A percentile compares a stretch with the other conserved stretches of the same genome.
These are phyloP conservation scores for Emmelina monodactyla DNA, from an alignment of 2,888 invertebrate genomes.

Conservation along the genomic window DNA sequence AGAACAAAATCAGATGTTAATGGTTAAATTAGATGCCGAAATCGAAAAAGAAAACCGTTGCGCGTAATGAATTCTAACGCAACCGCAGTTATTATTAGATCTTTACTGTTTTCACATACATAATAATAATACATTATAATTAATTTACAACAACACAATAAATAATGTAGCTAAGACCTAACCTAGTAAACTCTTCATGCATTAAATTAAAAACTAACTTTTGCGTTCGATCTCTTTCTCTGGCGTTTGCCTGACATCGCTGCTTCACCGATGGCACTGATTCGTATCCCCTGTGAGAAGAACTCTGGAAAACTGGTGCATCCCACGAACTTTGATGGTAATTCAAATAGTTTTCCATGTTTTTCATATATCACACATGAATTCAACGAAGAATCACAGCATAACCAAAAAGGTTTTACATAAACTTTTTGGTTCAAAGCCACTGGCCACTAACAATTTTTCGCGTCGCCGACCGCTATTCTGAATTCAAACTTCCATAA, in stretches of 20 bases:
- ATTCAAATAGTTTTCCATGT: conserved; percentile 41
- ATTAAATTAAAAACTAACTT: conserved; percentile 67
- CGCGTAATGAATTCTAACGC: no score
- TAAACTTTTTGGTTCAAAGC: background rate
- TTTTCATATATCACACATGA: background rate
- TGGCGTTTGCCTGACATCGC: conserved; percentile 81
- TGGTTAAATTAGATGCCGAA: no score
- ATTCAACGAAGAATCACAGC: background rate
- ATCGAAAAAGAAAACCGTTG: no score
- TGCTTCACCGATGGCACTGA: conserved; percentile 60
- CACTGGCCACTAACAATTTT: conserved; percentile 1
- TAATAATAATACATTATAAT: no score
- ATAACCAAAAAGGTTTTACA: background rate
- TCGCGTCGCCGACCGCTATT: no score
- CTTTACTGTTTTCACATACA: no score
- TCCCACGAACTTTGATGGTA: conserved; percentile 44
- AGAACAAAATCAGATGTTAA: no score
- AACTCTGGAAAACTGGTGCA: conserved; percentile 28
- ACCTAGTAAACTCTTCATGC: no score
- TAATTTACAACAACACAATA: no score
- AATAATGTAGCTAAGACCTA: no score
- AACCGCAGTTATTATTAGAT: no score
- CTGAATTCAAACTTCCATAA: no score
- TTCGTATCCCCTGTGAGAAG: conserved; percentile 34
- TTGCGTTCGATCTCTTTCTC: conserved; percentile 83